Conservation (phyloP, 1,140 invertebrate species). For the Macrobrachium nipponense region DNA sequence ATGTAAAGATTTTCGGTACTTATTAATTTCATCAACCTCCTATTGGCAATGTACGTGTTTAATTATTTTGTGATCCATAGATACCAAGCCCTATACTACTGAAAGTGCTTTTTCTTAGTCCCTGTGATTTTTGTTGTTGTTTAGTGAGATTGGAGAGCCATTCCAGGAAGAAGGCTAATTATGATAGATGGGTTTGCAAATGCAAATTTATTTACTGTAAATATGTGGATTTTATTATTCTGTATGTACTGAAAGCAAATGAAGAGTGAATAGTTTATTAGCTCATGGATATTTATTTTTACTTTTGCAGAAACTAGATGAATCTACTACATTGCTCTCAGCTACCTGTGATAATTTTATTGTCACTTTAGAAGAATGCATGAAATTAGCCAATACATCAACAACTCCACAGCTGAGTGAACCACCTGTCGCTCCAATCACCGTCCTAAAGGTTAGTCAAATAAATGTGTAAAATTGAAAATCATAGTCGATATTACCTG, state of each 20-base stretch:
- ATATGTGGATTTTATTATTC: not conserved
- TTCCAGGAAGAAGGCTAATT: no score
- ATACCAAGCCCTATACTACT: no score
- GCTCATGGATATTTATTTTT: not conserved
- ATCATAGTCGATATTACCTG: no score
- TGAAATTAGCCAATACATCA: conserved; percentile 73
- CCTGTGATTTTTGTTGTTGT: no score
- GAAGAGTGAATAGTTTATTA: not conserved
- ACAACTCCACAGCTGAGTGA: conserved; percentile 63
- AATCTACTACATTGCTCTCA: conserved; percentile 79
- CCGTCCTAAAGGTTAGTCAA: conserved; percentile 48
- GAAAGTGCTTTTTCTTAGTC: no score
- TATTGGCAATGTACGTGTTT: no score
- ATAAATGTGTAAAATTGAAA: not conserved
- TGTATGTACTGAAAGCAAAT: not conserved
- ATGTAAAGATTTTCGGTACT: no score
- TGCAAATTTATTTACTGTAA: no score
- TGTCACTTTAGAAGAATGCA: conserved; percentile 83
- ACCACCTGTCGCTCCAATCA: conserved; percentile 44
- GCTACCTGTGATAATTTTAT: conserved; percentile 88
- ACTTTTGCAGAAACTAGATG: conserved; percentile 78
- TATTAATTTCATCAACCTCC: no score
- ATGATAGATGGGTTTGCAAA: no score
- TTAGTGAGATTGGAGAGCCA: no score
- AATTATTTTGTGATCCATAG: no score